A percentile compares a stretch with the other conserved stretches of the same genome.
These are phyloP conservation scores for Bilobella aurantiaca DNA, from an alignment of 1,140 invertebrate genomes.

Conservation along the genomic window DNA sequence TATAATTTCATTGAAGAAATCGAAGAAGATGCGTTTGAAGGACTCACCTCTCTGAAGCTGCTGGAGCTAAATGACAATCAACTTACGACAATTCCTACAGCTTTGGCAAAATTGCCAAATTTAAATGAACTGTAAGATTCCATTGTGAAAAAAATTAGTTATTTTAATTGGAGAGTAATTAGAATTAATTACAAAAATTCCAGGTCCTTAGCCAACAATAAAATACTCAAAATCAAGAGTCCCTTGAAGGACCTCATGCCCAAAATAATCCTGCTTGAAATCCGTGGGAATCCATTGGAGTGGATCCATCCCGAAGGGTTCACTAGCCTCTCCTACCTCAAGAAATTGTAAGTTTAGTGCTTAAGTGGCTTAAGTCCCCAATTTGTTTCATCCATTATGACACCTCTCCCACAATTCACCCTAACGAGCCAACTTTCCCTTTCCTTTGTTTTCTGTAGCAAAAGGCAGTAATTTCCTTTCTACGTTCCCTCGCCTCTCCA, in stretches of 20 bases:
- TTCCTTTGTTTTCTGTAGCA: background rate
- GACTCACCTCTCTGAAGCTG: conserved; percentile 53
- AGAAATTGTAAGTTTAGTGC: conserved; percentile 30
- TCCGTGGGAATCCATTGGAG: conserved; percentile 30
- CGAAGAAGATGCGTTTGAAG: conserved; percentile 52
- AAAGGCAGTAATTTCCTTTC: background rate
- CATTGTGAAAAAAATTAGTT: conserved; percentile 1
- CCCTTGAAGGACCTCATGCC: conserved; percentile 27
- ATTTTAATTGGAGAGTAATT: background rate
- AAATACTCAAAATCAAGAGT: conserved; percentile 19
- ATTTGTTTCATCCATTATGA: conserved; percentile 8
- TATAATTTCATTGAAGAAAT: conserved; percentile 55
- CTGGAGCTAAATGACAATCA: conserved; percentile 66
- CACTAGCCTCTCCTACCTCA: conserved; percentile 24
- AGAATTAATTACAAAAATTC: conserved; percentile 3
- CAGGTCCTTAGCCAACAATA: conserved; percentile 33
- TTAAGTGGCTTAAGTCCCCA: background rate
- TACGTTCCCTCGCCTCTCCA: background rate
- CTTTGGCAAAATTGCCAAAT: conserved; percentile 50
- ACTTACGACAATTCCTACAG: conserved; percentile 53
- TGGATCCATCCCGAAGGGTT: conserved; percentile 29
- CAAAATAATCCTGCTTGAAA: conserved; percentile 19
- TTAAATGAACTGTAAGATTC: conserved; percentile 61
- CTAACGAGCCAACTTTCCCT: background rate
- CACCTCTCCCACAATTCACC: background rate